Conservation (phyloP, 2,797 vertebrate species). For the Tangara arthus region DNA sequence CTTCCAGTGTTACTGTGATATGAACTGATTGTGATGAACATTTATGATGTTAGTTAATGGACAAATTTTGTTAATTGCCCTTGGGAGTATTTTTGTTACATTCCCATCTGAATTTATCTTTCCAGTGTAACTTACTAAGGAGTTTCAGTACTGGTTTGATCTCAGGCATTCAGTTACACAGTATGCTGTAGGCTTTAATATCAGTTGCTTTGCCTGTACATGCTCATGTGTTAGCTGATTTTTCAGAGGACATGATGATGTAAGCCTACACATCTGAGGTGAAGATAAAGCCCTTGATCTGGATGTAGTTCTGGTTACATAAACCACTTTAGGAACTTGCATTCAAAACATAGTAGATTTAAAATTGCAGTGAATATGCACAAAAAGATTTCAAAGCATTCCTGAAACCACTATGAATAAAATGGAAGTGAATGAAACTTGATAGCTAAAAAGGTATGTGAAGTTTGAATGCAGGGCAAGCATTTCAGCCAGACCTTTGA, state of each 20-base stretch:
- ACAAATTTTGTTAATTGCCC: neutral
- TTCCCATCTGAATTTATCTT: neutral
- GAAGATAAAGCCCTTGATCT: constrained; percentile 2
- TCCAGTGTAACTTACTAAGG: neutral
- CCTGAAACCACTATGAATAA: neutral
- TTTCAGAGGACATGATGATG: constrained; percentile 4
- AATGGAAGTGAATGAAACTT: neutral
- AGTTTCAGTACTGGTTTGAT: constrained; percentile 7
- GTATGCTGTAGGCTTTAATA: neutral
- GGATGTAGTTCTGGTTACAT: neutral
- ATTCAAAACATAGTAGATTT: neutral
- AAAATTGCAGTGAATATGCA: neutral
- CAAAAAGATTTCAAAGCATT: neutral
- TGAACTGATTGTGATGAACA: neutral
- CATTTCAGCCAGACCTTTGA: neutral
- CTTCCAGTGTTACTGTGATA: neutral
- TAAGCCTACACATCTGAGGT: neutral
- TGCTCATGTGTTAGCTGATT: neutral
- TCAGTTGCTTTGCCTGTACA: constrained; percentile 10
- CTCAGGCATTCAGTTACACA: neutral
- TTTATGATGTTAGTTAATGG: neutral
- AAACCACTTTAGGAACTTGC: neutral
- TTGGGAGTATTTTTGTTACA: constrained; percentile 6
- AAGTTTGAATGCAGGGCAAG: neutral
- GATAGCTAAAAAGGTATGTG: neutral